phyloP scores from a whole-genome alignment of 2,888 invertebrate genomes.

The Acronicta psi region DNA sequence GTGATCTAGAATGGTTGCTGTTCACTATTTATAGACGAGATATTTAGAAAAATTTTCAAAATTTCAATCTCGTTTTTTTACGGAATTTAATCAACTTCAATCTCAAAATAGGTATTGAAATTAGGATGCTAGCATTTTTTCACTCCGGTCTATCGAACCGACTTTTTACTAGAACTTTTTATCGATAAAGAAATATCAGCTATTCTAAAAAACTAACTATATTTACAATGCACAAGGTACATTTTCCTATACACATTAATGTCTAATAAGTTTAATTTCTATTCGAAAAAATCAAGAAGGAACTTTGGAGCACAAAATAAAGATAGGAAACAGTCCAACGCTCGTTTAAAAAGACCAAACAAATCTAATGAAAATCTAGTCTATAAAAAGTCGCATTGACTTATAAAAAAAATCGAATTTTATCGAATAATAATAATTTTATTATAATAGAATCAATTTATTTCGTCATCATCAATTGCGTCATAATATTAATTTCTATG shows the following conservation, averaged over 20 bases:
- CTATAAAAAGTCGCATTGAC: constrained; percentile 16
- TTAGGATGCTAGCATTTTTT: not conserved
- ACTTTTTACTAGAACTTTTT: constrained; percentile 12
- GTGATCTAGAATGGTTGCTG: constrained; percentile 5
- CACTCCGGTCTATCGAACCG: not conserved
- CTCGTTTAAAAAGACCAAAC: constrained; percentile 41
- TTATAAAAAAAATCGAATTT: constrained; percentile 11
- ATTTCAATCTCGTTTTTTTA: not conserved
- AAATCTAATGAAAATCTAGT: constrained; percentile 13
- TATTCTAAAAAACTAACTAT: constrained; percentile 39
- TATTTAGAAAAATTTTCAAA: not conserved
- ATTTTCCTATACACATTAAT: constrained; percentile 46
- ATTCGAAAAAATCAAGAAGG: constrained; percentile 72
- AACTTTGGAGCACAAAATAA: constrained; percentile 75
- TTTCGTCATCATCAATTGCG: constrained; percentile 21
- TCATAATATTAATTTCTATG: constrained; percentile 7
- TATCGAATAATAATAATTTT: constrained; percentile 34
- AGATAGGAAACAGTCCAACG: constrained; percentile 51
- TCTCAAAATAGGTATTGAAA: not conserved
- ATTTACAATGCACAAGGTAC: constrained; percentile 53
- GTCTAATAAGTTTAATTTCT: constrained; percentile 49
- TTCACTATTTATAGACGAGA: not conserved
- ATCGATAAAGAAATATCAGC: constrained; percentile 39
- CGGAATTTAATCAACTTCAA: not conserved
- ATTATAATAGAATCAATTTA: constrained; percentile 41